phyloP scores from a whole-genome alignment of 2,888 invertebrate species.

The Lochmaea capreae region DNA sequence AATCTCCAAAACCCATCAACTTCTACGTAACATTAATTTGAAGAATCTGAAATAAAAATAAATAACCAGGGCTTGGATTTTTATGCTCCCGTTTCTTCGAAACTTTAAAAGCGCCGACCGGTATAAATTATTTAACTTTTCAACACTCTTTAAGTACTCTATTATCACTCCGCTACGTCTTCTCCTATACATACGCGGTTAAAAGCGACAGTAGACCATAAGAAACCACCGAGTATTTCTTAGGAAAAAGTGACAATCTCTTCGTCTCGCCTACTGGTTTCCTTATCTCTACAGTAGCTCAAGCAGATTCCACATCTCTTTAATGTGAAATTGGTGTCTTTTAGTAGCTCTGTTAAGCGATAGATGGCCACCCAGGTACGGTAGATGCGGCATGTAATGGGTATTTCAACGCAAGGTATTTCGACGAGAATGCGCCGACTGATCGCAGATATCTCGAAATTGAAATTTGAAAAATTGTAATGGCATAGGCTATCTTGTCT shows the following conservation, averaged over 20 bases:
- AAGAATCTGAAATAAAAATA: too few species aligned
- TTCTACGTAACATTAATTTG: too few species aligned
- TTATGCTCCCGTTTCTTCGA: too few species aligned
- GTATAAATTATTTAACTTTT: conserved; percentile 62
- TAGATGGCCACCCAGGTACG: conserved; percentile 63
- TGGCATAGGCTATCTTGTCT: not conserved
- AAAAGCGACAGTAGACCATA: conserved; percentile 59
- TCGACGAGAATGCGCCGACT: conserved; percentile 24
- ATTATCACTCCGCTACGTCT: conserved; percentile 58
- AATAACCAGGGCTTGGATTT: too few species aligned
- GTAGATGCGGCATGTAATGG: conserved; percentile 30
- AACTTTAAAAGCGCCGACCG: too few species aligned
- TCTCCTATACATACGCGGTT: conserved; percentile 49
- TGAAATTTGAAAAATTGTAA: conserved; percentile 34
- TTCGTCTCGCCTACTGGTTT: conserved; percentile 19
- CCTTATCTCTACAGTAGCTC: conserved; percentile 64
- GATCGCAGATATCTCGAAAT: conserved; percentile 26
- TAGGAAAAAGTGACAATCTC: conserved; percentile 28
- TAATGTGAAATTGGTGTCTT: conserved; percentile 64
- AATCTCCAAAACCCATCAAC: too few species aligned
- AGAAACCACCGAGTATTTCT: conserved; percentile 30
- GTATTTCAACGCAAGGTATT: conserved; percentile 24
- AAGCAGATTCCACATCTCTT: conserved; percentile 60
- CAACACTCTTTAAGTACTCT: conserved; percentile 60
- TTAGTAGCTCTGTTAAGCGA: conserved; percentile 58